These are phyloP conservation scores for Polydrusus pterygomalis DNA, from an alignment of 2,888 invertebrate genomes.

Conservation along the genomic window DNA sequence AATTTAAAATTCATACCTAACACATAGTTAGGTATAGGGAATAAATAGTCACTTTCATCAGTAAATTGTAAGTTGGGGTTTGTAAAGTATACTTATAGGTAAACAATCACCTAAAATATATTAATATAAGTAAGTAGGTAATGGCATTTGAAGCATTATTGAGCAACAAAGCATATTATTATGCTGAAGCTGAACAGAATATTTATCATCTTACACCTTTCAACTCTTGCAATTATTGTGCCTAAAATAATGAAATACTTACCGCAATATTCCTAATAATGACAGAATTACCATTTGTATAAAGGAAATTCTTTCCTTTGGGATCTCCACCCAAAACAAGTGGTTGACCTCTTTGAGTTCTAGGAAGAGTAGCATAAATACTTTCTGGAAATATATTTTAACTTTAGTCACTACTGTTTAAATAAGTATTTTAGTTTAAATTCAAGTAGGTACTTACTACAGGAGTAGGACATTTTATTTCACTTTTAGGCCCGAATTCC, in stretches of 20 bases:
- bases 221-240: constrained; percentile 8
- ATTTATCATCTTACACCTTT: background rate
- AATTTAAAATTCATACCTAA: too few relatives aligned
- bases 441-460: constrained; percentile 64
- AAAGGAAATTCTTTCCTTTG: constrained; percentile 96
- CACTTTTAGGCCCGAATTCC: constrained; percentile 20
- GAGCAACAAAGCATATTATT: too few relatives aligned
- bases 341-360: constrained; percentile 95
- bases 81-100: too few relatives aligned
- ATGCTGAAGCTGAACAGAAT: too few relatives aligned
- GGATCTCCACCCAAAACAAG: constrained; percentile 96
- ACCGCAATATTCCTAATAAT: constrained; percentile 97
- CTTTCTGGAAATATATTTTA: constrained; percentile 76
- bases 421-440: constrained; percentile 25
- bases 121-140: too few relatives aligned
- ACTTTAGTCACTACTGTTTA: constrained; percentile 14
- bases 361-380: constrained; percentile 94
- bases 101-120: too few relatives aligned
- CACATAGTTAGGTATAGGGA: too few relatives aligned
- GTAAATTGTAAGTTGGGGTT: too few relatives aligned
- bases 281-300: constrained; percentile 98
- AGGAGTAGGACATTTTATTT: constrained; percentile 66
- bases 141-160: too few relatives aligned
- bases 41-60: too few relatives aligned
- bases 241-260: constrained; percentile 64